Evolutionary conservation across 2,888 invertebrate genomes (phyloP), one percentile per base, ranked within the genome.

Genomic region (Thymelicus acteon): DNA sequence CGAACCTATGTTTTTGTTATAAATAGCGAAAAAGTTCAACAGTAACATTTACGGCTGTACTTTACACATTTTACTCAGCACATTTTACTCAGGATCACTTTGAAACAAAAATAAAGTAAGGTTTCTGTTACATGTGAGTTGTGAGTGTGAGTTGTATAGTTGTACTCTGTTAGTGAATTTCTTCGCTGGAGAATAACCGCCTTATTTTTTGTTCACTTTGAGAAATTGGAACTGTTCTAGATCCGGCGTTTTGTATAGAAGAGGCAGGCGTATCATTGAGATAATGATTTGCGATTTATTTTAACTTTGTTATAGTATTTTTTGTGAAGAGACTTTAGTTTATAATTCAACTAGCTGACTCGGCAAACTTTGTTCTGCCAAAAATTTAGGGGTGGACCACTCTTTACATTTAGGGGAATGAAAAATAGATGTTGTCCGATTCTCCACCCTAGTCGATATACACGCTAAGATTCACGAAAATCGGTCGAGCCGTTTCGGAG

Each of bases 91-190:
- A 54, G 24, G 24, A 54, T 54, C 54, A 5, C 54, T 54, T 24
- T 54, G 54, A 24, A 54, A 24, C 54, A n/a, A 54, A 54, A 24
- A 54, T 54, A 54, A 54, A 54, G 24, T 54, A 12, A 24, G 54
- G 54, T 54, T 54, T 54, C 54, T 19, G 54, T 24, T 54, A 54
- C 54, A 54, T 54, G 54, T 24, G 54, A 54, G 24, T 24, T 24
- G 54, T 54, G n/a, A n/a, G n/a, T n/a, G n/a, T n/a, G n/a, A n/a
- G n/a, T n/a, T n/a, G n/a, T n/a, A n/a, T n/a, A n/a, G n/a, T n/a
- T n/a, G n/a, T n/a, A n/a, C 54, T 10, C 10, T 8, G 19, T 24
- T 52, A 54, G 54, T 54, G 54, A 54, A 54, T 54, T 54, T 54
- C 54, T 54, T 54, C 54, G 24, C 49, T 52, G 15, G 54, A 19